phyloP scores from a whole-genome alignment of 2,888 invertebrate species.

The Cephus nigrinus region DNA sequence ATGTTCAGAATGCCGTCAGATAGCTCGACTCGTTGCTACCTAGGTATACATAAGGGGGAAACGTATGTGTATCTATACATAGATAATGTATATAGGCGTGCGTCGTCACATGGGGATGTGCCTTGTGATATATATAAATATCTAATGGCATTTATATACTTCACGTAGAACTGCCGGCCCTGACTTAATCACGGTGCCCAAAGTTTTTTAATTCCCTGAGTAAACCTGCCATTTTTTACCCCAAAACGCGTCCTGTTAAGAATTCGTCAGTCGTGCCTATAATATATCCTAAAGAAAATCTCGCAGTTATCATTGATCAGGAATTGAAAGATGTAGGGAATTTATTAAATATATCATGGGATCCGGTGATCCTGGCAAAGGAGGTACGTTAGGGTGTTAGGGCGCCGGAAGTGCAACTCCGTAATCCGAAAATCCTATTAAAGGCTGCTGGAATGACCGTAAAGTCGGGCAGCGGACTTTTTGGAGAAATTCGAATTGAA shows the following conservation, averaged over 20 bases:
- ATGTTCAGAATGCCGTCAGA: constrained; percentile 13
- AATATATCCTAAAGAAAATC: not conserved
- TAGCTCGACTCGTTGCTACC: not conserved
- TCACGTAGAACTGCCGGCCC: too few relatives aligned
- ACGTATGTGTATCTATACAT: not conserved
- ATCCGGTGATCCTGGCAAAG: not conserved
- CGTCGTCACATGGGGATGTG: not conserved
- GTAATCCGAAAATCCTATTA: not conserved
- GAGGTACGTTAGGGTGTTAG: not conserved
- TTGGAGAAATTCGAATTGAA: too few relatives aligned
- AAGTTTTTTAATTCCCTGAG: too few relatives aligned
- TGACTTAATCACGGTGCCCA: too few relatives aligned
- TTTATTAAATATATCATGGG: not conserved
- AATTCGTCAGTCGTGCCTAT: not conserved
- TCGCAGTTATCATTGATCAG: not conserved
- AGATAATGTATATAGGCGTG: not conserved
- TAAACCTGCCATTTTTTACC: too few relatives aligned
- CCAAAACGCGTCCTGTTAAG: too few relatives aligned
- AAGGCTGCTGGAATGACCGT: not conserved
- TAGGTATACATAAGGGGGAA: not conserved
- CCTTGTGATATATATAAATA: not conserved
- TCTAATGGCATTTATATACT: too few relatives aligned
- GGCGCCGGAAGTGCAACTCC: not conserved
- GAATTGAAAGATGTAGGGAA: not conserved
- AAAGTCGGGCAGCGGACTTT: too few relatives aligned